phyloP scores from a whole-genome alignment of 2,113 vertebrate genomes.

The Falco punctatus region DNA sequence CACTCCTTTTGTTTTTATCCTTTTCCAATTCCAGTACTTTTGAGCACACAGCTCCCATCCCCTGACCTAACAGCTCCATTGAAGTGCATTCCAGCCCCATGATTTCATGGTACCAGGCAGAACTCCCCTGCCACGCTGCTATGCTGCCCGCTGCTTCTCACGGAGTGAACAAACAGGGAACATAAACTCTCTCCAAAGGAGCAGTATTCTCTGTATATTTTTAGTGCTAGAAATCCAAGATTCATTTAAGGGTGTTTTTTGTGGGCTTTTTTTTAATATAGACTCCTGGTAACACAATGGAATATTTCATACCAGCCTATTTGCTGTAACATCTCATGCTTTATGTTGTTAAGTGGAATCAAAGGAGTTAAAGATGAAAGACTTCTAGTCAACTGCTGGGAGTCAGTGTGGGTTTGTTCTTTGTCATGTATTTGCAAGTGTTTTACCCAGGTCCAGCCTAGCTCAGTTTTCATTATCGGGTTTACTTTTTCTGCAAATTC shows the following conservation, averaged over 20 bases:
- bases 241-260: conserved; percentile 54
- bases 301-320: conserved; percentile 62
- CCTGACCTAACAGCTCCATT: conserved; percentile 60
- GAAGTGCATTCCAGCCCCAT: conserved; percentile 76
- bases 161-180: conserved; percentile 62
- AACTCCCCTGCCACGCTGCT: conserved; percentile 73
- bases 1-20: conserved; percentile 69
- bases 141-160: conserved; percentile 72
- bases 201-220: conserved; percentile 75
- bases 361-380: conserved; percentile 63
- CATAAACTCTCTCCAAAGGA: conserved; percentile 62
- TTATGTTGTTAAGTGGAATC: conserved; percentile 40
- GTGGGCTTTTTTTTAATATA: conserved; percentile 63
- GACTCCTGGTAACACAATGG: conserved; percentile 61
- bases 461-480: conserved; percentile 13
- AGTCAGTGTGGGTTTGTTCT: conserved; percentile 26
- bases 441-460: conserved; percentile 27
- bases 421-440: conserved; percentile 31
- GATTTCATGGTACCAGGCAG: conserved; percentile 77
- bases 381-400: conserved; percentile 30
- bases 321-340: conserved; percentile 33
- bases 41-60: conserved; percentile 59
- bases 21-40: conserved; percentile 63
- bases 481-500: conserved; percentile 27
- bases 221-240: conserved; percentile 68